Evolutionary conservation across 2,113 vertebrate genomes (phyloP).

Genomic region (Peromyscus polionotus): DNA sequence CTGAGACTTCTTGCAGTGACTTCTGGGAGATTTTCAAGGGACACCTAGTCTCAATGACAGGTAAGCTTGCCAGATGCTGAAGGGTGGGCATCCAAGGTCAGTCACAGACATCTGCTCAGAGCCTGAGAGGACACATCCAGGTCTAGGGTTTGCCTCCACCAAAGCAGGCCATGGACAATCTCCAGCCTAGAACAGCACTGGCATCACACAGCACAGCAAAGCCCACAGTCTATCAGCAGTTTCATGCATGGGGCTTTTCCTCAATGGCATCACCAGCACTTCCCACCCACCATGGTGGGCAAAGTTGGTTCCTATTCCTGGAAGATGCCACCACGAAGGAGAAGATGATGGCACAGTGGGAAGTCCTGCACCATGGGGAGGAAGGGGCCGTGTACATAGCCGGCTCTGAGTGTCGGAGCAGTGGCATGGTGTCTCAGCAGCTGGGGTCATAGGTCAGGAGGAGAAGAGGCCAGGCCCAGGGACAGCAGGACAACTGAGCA

Average conservation of each 20-base stretch:
- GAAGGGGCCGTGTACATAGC: neutral
- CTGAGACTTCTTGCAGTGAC: neutral
- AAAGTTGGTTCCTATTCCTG: neutral
- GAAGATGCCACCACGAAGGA: neutral
- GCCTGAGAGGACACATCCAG: too few relatives aligned
- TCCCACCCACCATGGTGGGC: too few relatives aligned
- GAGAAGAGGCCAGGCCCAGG: neutral
- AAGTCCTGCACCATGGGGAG: neutral
- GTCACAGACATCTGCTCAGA: neutral
- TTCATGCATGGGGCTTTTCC: rapidly evolving
- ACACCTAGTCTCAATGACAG: neutral
- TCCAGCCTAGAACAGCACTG: neutral
- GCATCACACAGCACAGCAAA: neutral
- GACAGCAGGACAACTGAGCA: neutral
- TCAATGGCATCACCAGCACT: neutral
- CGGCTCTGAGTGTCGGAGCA: neutral
- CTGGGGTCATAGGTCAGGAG: neutral
- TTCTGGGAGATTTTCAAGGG: neutral
- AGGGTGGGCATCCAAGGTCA: neutral
- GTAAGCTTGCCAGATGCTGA: rapidly evolving
- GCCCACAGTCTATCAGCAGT: too few relatives aligned
- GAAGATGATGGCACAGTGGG: neutral
- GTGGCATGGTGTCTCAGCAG: neutral
- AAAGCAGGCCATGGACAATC: too few relatives aligned
- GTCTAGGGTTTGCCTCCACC: neutral